Conservation (phyloP, 2,113 vertebrate genomes). For the Cyphomyrus discorhynchus region DNA sequence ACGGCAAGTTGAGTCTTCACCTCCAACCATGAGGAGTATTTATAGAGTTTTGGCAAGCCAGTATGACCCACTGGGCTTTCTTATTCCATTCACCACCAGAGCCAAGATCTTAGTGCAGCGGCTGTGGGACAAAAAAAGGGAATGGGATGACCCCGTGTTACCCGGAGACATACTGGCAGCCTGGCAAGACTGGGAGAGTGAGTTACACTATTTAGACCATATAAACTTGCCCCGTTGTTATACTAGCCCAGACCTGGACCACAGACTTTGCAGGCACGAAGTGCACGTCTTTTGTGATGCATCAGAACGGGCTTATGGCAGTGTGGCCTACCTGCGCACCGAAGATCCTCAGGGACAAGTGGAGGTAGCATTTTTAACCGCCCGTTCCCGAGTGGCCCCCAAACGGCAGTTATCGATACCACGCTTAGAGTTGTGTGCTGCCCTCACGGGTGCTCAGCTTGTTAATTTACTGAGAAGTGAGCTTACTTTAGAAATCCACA, state of each 20-base stretch:
- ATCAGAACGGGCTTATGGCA: constrained; percentile 4
- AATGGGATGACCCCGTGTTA: neutral
- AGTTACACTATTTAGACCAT: neutral
- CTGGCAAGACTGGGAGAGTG: neutral
- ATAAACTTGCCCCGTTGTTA: neutral
- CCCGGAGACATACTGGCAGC: neutral
- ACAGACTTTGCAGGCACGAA: neutral
- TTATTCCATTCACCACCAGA: neutral
- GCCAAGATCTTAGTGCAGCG: neutral
- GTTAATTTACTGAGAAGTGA: neutral
- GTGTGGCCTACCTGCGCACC: neutral
- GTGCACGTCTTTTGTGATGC: constrained; percentile 16
- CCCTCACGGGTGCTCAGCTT: neutral
- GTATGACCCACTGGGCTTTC: neutral
- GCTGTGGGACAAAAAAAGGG: neutral
- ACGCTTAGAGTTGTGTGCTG: neutral
- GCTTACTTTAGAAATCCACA: neutral
- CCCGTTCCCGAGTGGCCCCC: neutral
- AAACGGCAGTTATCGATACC: neutral
- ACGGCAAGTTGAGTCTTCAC: neutral
- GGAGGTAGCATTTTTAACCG: neutral
- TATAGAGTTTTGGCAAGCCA: neutral
- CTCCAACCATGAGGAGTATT: neutral
- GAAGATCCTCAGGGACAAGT: neutral
- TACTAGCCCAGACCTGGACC: neutral